A percentile compares a stretch with the other conserved stretches of the same genome.
Evolutionary conservation across 2,113 vertebrate genomes (phyloP).

Genomic region (Heloderma charlesbogerti): DNA sequence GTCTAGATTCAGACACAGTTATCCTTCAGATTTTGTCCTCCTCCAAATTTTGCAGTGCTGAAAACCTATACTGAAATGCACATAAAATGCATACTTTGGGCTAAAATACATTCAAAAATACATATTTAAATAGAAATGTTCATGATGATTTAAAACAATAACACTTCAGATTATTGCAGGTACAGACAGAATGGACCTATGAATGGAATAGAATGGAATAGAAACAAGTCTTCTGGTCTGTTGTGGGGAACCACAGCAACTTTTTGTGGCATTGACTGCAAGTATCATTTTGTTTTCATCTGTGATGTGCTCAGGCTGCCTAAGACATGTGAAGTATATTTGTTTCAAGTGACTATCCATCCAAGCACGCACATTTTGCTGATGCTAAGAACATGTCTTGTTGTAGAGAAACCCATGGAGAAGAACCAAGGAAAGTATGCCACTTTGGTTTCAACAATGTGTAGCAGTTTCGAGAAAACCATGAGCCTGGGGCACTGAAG

Average conservation of each 20-base stretch:
- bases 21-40: neutral
- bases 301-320: neutral
- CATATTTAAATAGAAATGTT: too few relatives aligned
- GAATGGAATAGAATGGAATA: neutral
- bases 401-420: neutral
- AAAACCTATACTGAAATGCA: neutral
- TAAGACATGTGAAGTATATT: neutral
- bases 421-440: constrained; percentile 11
- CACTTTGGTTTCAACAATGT: neutral
- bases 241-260: neutral
- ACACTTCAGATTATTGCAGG: too few relatives aligned
- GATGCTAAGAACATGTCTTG: constrained; percentile 1
- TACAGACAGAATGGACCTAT: too few relatives aligned
- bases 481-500: neutral
- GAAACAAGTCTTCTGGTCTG: constrained; percentile 4
- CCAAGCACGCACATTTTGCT: constrained; percentile 21
- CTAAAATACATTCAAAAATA: too few relatives aligned
- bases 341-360: constrained; percentile 13
- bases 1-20: neutral
- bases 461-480: neutral
- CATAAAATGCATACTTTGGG: too few relatives aligned
- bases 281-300: neutral
- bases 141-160: too few relatives aligned
- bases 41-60: neutral
- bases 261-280: constrained; percentile 13